These are phyloP conservation scores for Pelobates cultripes DNA, from an alignment of 2,797 vertebrate species.

Conservation along the genomic window DNA sequence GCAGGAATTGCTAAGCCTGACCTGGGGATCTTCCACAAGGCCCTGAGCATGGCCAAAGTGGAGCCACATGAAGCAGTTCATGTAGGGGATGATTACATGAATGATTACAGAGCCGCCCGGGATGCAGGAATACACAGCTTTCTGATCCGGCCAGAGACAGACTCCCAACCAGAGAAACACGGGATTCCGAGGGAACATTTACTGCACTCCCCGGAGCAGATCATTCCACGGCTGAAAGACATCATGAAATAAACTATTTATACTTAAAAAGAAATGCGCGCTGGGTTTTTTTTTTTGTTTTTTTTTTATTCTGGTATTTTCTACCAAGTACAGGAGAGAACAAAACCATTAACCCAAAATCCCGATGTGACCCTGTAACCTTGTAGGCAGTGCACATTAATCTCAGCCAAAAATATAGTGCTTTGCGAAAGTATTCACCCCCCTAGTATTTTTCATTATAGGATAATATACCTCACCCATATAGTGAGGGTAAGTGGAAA, in stretches of 20 bases:
- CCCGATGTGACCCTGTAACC: too few relatives aligned
- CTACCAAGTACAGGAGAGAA: too few relatives aligned
- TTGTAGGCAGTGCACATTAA: too few relatives aligned
- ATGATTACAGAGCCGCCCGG: conserved; percentile 82
- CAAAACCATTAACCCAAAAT: too few relatives aligned
- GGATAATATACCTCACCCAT: too few relatives aligned
- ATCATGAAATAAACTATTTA: background rate
- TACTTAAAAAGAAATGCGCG: too few relatives aligned
- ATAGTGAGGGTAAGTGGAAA: too few relatives aligned
- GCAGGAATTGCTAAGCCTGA: conserved; percentile 82
- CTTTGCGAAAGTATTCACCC: too few relatives aligned
- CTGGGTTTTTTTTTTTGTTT: too few relatives aligned
- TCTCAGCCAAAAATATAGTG: too few relatives aligned
- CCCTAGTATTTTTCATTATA: too few relatives aligned
- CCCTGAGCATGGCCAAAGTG: conserved; percentile 71
- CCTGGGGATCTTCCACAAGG: conserved; percentile 79
- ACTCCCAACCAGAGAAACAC: background rate
- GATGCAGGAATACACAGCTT: conserved; percentile 83
- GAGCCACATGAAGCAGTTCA: conserved; percentile 74
- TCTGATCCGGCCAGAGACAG: conserved; percentile 68
- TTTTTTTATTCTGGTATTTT: too few relatives aligned
- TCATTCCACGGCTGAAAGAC: conserved; percentile 62
- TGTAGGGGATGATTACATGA: conserved; percentile 82
- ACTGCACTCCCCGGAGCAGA: conserved; percentile 65
- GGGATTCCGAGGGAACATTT: conserved; percentile 62